Evolutionary conservation across 2,888 invertebrate species (phyloP).

Genomic region (Boloria euphrosyne): DNA sequence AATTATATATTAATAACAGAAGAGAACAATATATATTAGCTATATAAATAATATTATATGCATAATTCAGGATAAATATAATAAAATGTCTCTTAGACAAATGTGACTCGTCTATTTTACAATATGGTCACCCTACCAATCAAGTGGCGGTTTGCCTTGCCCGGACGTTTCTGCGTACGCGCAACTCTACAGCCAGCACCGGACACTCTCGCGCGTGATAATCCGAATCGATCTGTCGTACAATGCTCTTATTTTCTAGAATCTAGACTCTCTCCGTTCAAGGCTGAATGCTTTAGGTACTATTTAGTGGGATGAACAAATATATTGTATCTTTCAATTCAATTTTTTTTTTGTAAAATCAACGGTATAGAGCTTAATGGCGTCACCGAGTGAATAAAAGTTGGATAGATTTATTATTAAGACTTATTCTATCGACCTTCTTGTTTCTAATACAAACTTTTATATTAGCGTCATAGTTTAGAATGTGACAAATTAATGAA

Average conservation of each 20-base stretch:
- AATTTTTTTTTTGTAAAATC: no score
- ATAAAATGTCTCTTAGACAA: no score
- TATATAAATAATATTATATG: no score
- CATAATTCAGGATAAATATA: slow-evolving; percentile 1
- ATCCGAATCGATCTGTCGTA: slow-evolving; percentile 39
- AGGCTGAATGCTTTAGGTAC: slow-evolving; percentile 25
- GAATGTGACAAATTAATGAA: no score
- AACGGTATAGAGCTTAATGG: no score
- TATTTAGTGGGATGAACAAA: neutral
- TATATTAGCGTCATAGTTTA: no score
- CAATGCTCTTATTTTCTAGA: slow-evolving; percentile 42
- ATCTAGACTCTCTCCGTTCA: slow-evolving; percentile 37
- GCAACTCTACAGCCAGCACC: slow-evolving; percentile 41
- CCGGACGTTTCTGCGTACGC: slow-evolving; percentile 60
- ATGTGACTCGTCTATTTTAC: neutral
- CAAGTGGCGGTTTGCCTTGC: slow-evolving; percentile 71
- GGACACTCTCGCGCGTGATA: slow-evolving; percentile 36
- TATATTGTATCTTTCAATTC: neutral
- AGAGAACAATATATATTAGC: no score
- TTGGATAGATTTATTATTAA: no score
- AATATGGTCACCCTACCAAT: slow-evolving; percentile 52
- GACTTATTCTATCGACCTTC: no score
- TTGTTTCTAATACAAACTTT: no score
- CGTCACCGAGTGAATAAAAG: no score
- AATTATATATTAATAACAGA: no score